These are phyloP conservation scores for Epinotia nisella DNA, from an alignment of 2,888 invertebrate genomes.

Conservation along the genomic window DNA sequence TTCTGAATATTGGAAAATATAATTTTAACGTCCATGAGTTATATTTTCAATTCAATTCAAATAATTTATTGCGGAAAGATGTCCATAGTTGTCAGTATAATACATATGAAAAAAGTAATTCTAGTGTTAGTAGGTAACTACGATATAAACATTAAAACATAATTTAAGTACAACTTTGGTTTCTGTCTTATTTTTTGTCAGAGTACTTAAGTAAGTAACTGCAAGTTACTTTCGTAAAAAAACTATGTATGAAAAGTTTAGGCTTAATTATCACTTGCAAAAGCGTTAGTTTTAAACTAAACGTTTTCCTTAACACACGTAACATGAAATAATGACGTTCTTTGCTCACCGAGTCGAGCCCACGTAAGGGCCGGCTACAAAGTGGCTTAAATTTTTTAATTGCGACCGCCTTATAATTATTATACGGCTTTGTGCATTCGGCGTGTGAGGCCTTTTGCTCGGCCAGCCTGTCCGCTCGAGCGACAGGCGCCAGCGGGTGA, in stretches of 20 bases:
- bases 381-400: slow-evolving; percentile 85
- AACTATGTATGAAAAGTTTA: not conserved
- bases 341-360: slow-evolving; percentile 43
- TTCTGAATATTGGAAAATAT: not conserved
- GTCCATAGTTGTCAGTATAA: too few relatives aligned
- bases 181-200: not conserved
- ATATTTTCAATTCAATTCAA: too few relatives aligned
- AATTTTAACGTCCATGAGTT: not conserved
- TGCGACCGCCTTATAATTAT: slow-evolving; percentile 80
- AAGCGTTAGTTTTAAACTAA: slow-evolving; percentile 22
- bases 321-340: slow-evolving; percentile 42
- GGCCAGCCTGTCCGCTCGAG: slow-evolving; percentile 21
- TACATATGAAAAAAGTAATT: too few relatives aligned
- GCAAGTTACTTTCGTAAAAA: too few relatives aligned
- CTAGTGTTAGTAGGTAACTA: too few relatives aligned
- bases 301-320: slow-evolving; percentile 30
- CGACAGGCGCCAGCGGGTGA: slow-evolving; percentile 9
- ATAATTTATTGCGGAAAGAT: too few relatives aligned
- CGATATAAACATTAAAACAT: too few relatives aligned
- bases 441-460: slow-evolving; percentile 60
- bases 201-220: not conserved
- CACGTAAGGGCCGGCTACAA: slow-evolving; percentile 69
- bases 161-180: not conserved
- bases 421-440: slow-evolving; percentile 82
- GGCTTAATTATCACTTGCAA: slow-evolving; percentile 1